phyloP scores from a whole-genome alignment of 1,140 invertebrate genomes.

The Drosophila pruinosa region DNA sequence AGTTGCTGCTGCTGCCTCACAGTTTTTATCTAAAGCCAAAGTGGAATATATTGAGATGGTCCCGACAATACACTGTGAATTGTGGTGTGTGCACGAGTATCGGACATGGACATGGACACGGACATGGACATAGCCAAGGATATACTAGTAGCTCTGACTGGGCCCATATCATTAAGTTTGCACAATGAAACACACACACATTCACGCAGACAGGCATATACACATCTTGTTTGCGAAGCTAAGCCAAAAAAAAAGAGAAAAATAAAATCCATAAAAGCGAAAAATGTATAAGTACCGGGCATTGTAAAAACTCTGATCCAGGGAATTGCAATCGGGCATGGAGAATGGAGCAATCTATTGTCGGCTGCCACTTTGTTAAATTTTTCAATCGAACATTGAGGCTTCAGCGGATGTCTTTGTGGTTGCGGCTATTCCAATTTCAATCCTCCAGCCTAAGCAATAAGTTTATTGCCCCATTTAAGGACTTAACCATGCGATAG shows the following conservation, averaged over 20 bases:
- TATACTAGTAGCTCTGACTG: constrained; percentile 16
- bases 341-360: constrained; percentile 54
- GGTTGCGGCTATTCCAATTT: constrained; percentile 27
- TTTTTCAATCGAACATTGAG: constrained; percentile 45
- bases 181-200: constrained; percentile 39
- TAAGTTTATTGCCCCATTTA: constrained; percentile 5
- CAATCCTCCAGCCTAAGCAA: constrained; percentile 12
- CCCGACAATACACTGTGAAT: constrained; percentile 56
- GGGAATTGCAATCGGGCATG: background rate
- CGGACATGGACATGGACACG: constrained; percentile 16
- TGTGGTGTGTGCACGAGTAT: constrained; percentile 27
- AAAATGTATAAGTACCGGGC: constrained; percentile 35
- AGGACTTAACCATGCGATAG: too few species aligned
- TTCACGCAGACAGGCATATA: constrained; percentile 3
- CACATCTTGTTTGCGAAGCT: constrained; percentile 38
- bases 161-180: constrained; percentile 67
- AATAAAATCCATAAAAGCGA: constrained; percentile 51
- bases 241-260: constrained; percentile 27
- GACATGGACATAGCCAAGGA: constrained; percentile 26
- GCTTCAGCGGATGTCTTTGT: constrained; percentile 35
- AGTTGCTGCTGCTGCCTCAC: background rate
- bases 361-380: constrained; percentile 57
- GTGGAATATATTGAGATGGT: constrained; percentile 60
- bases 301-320: constrained; percentile 2
- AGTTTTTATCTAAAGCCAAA: constrained; percentile 50